Base-by-base conservation (phyloP, 2,113 vertebrate genomes). In the Scomber colias region DNA sequence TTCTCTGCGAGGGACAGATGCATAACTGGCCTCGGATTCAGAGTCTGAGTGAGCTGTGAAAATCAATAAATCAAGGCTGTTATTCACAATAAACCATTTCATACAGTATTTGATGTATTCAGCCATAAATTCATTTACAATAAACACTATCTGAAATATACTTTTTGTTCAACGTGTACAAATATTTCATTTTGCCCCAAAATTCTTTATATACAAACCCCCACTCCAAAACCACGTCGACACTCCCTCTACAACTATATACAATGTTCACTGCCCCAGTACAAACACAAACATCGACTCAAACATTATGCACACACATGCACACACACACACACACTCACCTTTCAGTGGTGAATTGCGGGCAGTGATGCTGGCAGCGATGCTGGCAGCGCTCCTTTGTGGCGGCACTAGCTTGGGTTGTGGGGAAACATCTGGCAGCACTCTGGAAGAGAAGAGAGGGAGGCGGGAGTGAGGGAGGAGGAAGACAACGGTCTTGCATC, bases 391-490 rank as follows among this genome's bases (percentile, higher is more conserved):
- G 21, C 74, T 87, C 93, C 93, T 90, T 15, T 49, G 82, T 0
- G 91, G 92, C 8, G 90, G 78, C 17, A 91, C 91, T 61, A 91
- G 74, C 40, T 74, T 57, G 5, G 92, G 79, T 63, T 72, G 75
- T 30, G 84, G 53, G 3, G 84, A 70, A 40, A 93, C 87, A 2
- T 86, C 89, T 0, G 95, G 89, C 45, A 92, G 79, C 13, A 54
- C 89, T 87, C 95, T 96, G 93, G 45, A 92, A 91, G 74, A 94
- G 77, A 93, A 87, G 71, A 94, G 64, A 91, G 92, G 92, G 92
- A 91, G 85, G 89, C 1, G 85, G 89, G 89, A 92, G 87, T 85
- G 89, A 93, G 87, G 86, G 90, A 89, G 50, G 81, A 92, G 90
- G 89, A 92, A 84, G 82, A 93, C 79, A 74, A 87, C 89, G 90